Evolutionary conservation across 1,140 invertebrate species (phyloP), one percentile per base, ranked within the genome.

Genomic region (Procambarus virginalis): DNA sequence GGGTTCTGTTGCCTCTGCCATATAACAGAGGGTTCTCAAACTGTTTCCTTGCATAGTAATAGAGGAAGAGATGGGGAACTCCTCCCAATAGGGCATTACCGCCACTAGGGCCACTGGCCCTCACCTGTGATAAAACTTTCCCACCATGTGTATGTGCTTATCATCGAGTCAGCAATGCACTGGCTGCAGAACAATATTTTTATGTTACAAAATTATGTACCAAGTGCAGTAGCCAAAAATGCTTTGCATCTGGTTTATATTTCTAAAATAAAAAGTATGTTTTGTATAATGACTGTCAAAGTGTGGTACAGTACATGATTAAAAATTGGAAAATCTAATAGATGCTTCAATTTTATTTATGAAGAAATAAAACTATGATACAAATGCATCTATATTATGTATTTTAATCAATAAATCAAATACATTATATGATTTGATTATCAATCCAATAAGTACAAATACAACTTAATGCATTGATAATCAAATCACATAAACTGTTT

Each of bases 41-140:
- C 8, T 55, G 8, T 55, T 9, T 55, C 51, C 51, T 55, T 55
- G 51, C 6, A 55, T 1, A 55, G 51, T 3, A 55, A 55, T 55
- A 73, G 8, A 34, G 8, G 6, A 10, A 10, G 22, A 22, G 20
- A 6, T 6, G 34, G 22, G 68, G 68, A 2, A 73, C 78, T 9
- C 49, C 17, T 4, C 49, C 9, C n/a, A 51, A 58, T 17, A 22
- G 78, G 78, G 78, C 78, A 80, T 80, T 80, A 55, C 78, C 78
- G n/a, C 22, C 49, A 80, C 78, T 49, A 51, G 49, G 34, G 78
- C 49, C 78, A n/a, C 49, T 80, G 49, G 34, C 49, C 45, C 49
- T 58, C 34, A 46, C 49, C 78, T 80, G 78, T 80, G 78, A 80
- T 80, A 80, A 20, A 14, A 64, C 45, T 22, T 10, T n/a, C 49